Evolutionary conservation across 2,797 vertebrate genomes (phyloP), one percentile per base, ranked within the genome.

Genomic region (Fringilla coelebs): DNA sequence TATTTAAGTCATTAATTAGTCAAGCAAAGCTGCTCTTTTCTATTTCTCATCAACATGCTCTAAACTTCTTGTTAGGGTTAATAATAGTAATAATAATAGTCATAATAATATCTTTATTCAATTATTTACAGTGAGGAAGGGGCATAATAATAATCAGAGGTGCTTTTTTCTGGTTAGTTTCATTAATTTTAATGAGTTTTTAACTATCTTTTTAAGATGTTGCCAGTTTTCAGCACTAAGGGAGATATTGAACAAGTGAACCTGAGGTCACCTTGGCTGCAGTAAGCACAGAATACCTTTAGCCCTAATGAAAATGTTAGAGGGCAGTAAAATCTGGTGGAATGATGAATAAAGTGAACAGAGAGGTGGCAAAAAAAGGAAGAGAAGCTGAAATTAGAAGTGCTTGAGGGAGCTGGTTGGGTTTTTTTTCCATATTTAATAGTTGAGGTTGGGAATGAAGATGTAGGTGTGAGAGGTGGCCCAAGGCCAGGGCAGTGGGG

Each of bases 1-100:
- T 82, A 83, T 94, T 95, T 93, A 79, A 95, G 83, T 66, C 81
- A 63, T 92, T 96, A 97, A 97, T 97, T 96, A 97, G 87, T 90
- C 7, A 4, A 68, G 81, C 92, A 94, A 96, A 96, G 34, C 77
- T 79, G 68, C n/a, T 76, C 60, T 91, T 93, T 95, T 67, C 86
- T 82, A 31, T 70, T 85, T 80, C 91, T 96, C 91, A 84, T 95
- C 90, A 96, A 57, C 32, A 29, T 19, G 36, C 82, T 96, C 94
- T 90, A 94, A 93, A 84, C 61, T 81, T 85, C 84, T 92, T 81
- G 54, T 92, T 96, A 80, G 38, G 82, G 68, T 83, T 96, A 94
- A 93, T 94, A 96, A 90, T 84, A 85, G 88, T 76, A 94, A 79
- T 88, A 93, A 67, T 68, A 73, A 79, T 84, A 83, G 21, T 68